These are phyloP conservation scores for Hozukius guyotensis DNA, from an alignment of 2,797 vertebrate genomes.

Conservation along the genomic window DNA sequence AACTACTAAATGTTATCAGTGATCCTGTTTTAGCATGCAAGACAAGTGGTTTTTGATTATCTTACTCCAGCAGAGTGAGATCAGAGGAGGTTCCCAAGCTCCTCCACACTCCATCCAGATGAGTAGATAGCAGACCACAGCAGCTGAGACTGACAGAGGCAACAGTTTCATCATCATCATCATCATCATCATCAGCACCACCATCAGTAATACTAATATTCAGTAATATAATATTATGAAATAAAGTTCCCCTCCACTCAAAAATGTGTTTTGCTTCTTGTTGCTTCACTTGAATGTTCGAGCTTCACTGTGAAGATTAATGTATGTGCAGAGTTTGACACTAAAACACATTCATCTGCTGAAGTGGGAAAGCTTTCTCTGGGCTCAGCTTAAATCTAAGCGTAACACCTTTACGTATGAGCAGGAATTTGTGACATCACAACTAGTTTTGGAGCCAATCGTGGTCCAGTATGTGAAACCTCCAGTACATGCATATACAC, in stretches of 20 bases:
- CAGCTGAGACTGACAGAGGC: constrained; percentile 68
- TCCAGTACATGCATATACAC: too few relatives aligned
- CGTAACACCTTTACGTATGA: too few relatives aligned
- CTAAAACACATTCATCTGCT: not conserved
- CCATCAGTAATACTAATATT: not conserved
- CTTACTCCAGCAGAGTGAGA: constrained; percentile 87
- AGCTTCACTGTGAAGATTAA: not conserved
- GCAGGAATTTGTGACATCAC: too few relatives aligned
- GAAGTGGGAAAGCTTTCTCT: not conserved
- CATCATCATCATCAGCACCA: not conserved
- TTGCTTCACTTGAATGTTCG: not conserved
- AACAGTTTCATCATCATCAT: not conserved
- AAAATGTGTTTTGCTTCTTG: too few relatives aligned
- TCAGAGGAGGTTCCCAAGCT: constrained; percentile 70
- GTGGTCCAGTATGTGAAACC: too few relatives aligned
- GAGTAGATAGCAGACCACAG: constrained; percentile 71
- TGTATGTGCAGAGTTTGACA: not conserved
- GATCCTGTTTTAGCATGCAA: not conserved
- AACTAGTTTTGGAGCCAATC: too few relatives aligned
- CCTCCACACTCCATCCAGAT: constrained; percentile 75
- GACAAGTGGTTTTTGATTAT: not conserved
- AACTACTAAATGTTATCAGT: not conserved
- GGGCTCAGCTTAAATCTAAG: not conserved
- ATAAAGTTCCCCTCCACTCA: too few relatives aligned
- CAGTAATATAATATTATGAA: not conserved